Base-by-base conservation (phyloP, 1,140 invertebrate genomes). In the Ruditapes philippinarum region DNA sequence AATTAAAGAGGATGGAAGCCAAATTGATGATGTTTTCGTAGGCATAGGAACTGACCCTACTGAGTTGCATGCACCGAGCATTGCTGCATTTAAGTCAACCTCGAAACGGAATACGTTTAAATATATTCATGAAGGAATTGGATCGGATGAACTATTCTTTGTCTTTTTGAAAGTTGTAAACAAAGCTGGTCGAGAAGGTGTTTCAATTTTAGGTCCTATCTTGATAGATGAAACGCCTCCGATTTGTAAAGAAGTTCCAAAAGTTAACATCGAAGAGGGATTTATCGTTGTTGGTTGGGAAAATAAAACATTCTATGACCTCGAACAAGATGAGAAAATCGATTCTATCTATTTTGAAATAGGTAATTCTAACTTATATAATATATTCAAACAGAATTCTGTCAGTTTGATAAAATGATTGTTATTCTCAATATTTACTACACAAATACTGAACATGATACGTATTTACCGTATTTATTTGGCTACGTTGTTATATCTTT, bases 151-250 rank as follows among this genome's bases (percentile, higher is more conserved):
- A 45, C 38, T 73, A 22, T 89, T 92, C 49, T 93, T 89, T 73
- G 33, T 92, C n/a, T 89, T 92, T 49, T 25, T 93, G 3, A 88
- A 83, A 42, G 81, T 76, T 17, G 78, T 79, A 9, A 93, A 89
- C 76, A 93, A 91, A 82, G 92, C 93, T 31, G 89, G 88, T 14
- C 57, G 92, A 38, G 49, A 74, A 54, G 74, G 68, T 0, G 51
- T 70, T 17, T 54, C 88, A 3, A 49, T 60, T 11, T 28, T 91
- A 54, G 92, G 91, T 19, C 92, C 92, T 5, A 25, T 93, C 14
- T n/a, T 93, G 3, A 91, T 92, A n/a, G 92, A 93, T 68, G 88
- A 91, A 60, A 92, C 92, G 9, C 88, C 91, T 1, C 92, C 92
- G 1, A 22, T 79, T 7, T 76, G 80, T 25, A 87, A 76, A 17